Base-by-base conservation (phyloP, 1,140 invertebrate species). In the Helicorthomorpha holstii region DNA sequence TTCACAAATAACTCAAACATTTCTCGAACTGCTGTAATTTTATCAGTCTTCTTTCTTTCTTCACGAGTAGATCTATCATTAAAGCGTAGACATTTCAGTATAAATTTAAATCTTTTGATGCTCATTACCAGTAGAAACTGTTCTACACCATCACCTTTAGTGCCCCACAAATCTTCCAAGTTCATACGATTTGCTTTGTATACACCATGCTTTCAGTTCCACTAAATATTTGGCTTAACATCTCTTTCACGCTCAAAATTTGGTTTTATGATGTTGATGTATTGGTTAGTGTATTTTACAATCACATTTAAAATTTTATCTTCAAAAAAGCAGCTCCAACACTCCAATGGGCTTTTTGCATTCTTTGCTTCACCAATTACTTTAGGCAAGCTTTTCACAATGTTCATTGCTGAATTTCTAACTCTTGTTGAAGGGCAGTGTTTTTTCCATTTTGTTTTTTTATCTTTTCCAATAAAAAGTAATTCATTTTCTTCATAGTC, bases 141-240 rank as follows among this genome's bases (percentile, higher is more conserved):
- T 27, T 50, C 44, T 14, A 47, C 21, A 38, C 53, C 27, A 3
- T 51, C 3, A 16, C 51, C 51, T 27, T 42, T 29, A 41, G 14
- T 53, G 7, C 24, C 48, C 42, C 48, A 56, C 48, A 56, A 14
- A 1, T 26, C 19, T 34, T 34, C 26, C 16, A 53, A 1, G 29
- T 27, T 52, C 2, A 21, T 27, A 2, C n/a, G 16, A 16, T 24
- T 48, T 19, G 38, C 27, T 43, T 38, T 48, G n/a, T 49, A 46
- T 38, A 48, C n/a, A 34, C 51, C 54, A 53, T 42, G 54, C 51
- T 47, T 50, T 49, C 16, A 55, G 34, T 24, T 52, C 54, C 3
- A 49, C 27, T 2, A n/a, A 14, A 50, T 56, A 47, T 1, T 21
- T 54, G 2, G 12, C 1, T 3, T 2, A 1, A 16, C 14, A 46